Evolutionary conservation across 2,797 vertebrate species (phyloP), one percentile per base, ranked within the genome.

Genomic region (Pygocentrus nattereri): DNA sequence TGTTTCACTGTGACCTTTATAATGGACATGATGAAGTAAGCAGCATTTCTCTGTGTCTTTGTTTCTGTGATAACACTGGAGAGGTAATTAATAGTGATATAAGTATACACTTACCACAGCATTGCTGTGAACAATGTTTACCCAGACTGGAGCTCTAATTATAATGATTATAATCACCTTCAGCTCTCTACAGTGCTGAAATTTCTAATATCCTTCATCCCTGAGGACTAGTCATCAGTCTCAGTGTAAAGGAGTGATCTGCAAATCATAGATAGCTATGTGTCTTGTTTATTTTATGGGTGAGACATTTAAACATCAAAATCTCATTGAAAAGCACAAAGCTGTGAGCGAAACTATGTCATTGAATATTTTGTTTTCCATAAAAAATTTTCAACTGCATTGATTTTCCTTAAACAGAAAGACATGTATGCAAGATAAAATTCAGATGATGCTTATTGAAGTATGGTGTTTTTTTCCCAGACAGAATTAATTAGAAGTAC

Each of bases 61-160:
- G 21, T 30, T 52, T 54, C 5, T 30, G 15, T 72, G 8, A 72
- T 52, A n/a, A 73, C 19, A 31, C 50, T 12, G 49, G 21, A 62
- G 13, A 79, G 19, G 25, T 65, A n/a, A 38, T 67, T 65, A 34
- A 74, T 73, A 74, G 23, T 19, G 69, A 44, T 54, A 54, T 65
- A 27, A n/a, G 54, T 50, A 4, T 31, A 12, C 70, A 31, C 27
- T 70, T 27, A 70, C 21, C 69, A 18, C 23, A 49, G 27, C 18
- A 7, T 30, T 58, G 52, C 50, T n/a, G 16, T 31, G 50, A 80
- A 44, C 21, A 38, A 18, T 58, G 19, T 80, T 72, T 34, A 21
- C 27, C 25, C 27, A 54, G 49, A 21, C 50, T n/a, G 47, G 8
- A 12, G 13, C 10, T 30, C 27, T 30, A 31, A 31, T 62, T 62